Base-by-base conservation (phyloP, 2,797 vertebrate genomes). In the Anas flavirostris region DNA sequence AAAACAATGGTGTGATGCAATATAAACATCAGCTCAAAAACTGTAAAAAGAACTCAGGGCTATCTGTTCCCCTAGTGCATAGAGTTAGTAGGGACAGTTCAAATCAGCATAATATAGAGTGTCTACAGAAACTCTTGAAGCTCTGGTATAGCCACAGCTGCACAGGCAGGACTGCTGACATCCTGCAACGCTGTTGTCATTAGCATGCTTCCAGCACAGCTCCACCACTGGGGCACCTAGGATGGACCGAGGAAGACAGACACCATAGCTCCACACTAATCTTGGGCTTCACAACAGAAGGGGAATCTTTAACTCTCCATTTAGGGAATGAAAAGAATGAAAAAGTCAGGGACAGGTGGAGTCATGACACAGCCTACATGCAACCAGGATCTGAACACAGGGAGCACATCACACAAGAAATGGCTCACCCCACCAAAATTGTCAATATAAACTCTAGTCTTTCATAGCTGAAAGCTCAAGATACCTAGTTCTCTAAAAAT, bases 381-480 rank as follows among this genome's bases (percentile, higher is more conserved):
- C 1, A 28, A 41, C 4, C 21, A 41, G 3, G 16, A 69, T 23
- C 1, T 4, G 15, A 82, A 91, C 2, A 86, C 10, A 68, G 15
- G 46, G 16, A 41, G 50, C 73, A 29, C 10, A 53, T 41, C 12
- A 41, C 33, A 43, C 0, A 1, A 72, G 31, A 79, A 82, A 70
- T 77, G 76, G 5, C 6, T 59, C 7, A 0, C 37, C 12, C 28
- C 35, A 26, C 70, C 9, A 39, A 67, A 74, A 59, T 5, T 28
- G 6, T 10, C 7, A 58, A 2, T 22, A 33, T 12, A 75, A 83
- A 37, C 35, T n/a, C 50, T 43, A 64, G 16, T 14, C 4, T 16
- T 90, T n/a, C 23, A 52, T 67, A 41, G 22, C 33, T 70, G 46
- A 90, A 91, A 96, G 89, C 7, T 60, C 21, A 70, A 68, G 28